These are phyloP conservation scores for Teinopalpus imperialis DNA, from an alignment of 2,888 invertebrate genomes.

Conservation along the genomic window DNA sequence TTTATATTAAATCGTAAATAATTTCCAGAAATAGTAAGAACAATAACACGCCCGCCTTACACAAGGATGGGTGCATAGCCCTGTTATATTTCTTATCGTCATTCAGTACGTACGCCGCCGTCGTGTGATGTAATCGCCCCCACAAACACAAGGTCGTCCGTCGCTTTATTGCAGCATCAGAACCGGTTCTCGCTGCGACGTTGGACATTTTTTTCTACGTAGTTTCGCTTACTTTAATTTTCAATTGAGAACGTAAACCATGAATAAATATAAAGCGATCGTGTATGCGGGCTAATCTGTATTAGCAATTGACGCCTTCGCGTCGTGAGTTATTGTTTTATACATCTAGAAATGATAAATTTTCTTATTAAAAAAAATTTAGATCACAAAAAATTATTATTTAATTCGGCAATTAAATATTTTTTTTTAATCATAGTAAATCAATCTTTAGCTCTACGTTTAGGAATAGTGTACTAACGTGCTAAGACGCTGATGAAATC, in stretches of 20 bases:
- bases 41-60: slow-evolving; percentile 7
- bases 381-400: too few species aligned
- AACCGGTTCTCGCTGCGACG: slow-evolving; percentile 39
- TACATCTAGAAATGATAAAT: too few species aligned
- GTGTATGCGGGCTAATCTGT: slow-evolving; percentile 13
- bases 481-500: too few species aligned
- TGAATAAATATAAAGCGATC: slow-evolving; percentile 22
- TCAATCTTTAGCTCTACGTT: too few species aligned
- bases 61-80: not conserved
- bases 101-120: not conserved
- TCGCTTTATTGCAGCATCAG: slow-evolving; percentile 38
- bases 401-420: too few species aligned
- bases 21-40: too few species aligned
- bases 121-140: slow-evolving; percentile 42
- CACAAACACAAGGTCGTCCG: slow-evolving; percentile 47
- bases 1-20: too few species aligned
- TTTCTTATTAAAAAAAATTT: too few species aligned
- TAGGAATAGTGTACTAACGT: too few species aligned
- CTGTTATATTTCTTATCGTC: slow-evolving; percentile 6
- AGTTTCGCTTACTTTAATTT: slow-evolving; percentile 31
- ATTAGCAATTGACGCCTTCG: slow-evolving; percentile 9
- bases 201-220: slow-evolving; percentile 32
- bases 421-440: too few species aligned
- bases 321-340: slow-evolving; percentile 5
- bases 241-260: slow-evolving; percentile 23